Percentiles rank a stretch among this genome's conserved stretches.
Conservation (phyloP, 2,888 invertebrate genomes). For the Chymomyza procnemis region DNA sequence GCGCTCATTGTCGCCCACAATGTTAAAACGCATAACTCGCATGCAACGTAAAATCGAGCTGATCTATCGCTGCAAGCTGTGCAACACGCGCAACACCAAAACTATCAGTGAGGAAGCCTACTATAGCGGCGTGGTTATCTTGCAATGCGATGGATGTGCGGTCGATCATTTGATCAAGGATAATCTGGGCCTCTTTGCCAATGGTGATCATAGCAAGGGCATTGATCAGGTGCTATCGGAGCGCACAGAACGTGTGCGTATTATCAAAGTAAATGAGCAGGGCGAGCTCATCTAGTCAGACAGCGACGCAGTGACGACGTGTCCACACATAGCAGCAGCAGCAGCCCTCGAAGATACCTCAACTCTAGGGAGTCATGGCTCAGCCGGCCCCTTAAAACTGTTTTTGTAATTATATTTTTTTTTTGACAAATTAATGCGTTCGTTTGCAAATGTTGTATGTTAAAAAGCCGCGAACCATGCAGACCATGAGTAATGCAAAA, state of each 20-base stretch:
- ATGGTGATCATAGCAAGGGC: slow-evolving; percentile 58
- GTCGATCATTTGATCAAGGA: slow-evolving; percentile 76
- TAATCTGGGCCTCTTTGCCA: slow-evolving; percentile 74
- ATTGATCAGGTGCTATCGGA: slow-evolving; percentile 74
- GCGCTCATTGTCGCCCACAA: slow-evolving; percentile 68
- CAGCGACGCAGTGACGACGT: slow-evolving; percentile 40
- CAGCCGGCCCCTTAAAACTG: not conserved
- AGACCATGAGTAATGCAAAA: slow-evolving; percentile 36
- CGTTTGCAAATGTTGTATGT: not conserved
- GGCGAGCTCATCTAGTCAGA: slow-evolving; percentile 72
- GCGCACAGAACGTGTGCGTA: slow-evolving; percentile 63
- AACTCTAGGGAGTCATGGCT: not conserved
- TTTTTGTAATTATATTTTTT: not conserved
- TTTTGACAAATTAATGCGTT: not conserved
- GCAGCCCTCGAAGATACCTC: not conserved
- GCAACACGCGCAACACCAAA: slow-evolving; percentile 75
- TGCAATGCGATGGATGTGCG: slow-evolving; percentile 76
- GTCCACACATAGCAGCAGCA: slow-evolving; percentile 8
- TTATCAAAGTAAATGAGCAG: slow-evolving; percentile 74
- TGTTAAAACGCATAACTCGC: slow-evolving; percentile 65
- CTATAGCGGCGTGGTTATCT: slow-evolving; percentile 73
- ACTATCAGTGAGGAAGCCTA: slow-evolving; percentile 75
- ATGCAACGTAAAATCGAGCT: slow-evolving; percentile 74
- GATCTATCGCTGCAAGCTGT: slow-evolving; percentile 75
- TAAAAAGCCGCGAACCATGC: slow-evolving; percentile 18